Base-by-base conservation (phyloP, 1,140 invertebrate species). In the Ceratina calcarata region DNA sequence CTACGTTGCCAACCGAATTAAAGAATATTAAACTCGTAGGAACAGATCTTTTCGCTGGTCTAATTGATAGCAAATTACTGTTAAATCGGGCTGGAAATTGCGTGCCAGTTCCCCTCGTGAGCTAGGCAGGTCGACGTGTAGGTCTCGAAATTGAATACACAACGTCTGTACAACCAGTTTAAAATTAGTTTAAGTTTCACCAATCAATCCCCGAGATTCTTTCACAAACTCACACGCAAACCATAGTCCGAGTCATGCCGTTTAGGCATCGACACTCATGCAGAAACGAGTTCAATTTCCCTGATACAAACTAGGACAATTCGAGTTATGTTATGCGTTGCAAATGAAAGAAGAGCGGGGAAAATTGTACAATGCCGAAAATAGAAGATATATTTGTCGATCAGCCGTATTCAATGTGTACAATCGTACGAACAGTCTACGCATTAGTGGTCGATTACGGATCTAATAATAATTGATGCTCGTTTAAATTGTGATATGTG, bases 381-480 rank as follows among this genome's bases (percentile, higher is more conserved):
- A 79, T 79, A 73, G 71, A 66, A 45, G 69, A 51, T 67, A 61
- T 73, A 73, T 79, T 79, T 79, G 74, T 79, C 78, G 78, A 79
- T 73, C 62, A 51, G 62, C 12, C 78, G 22, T 15, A 37, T 74
- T 20, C 71, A 7, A 24, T 4, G 60, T 22, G 65, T 74, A n/a
- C n/a, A 57, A 57, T 73, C 45, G 18, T 18, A 79, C 53, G 18
- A 60, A 79, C 20, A 55, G 37, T 22, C 70, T 20, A 60, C 71
- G 70, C 53, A 67, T 16, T 3, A 64, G 72, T 27, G 70, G 51
- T 18, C 24, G 71, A 79, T 79, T 74, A 74, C 71, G 57, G 78
- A 74, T 74, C 78, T 73, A 61, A 60, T 73, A 61, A 60, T 4
- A 73, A 74, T 67, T n/a, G 24, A 74, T 74, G 78, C 24, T 24